Conservation (phyloP, 2,113 vertebrate species). For the Gymnobelideus leadbeateri region DNA sequence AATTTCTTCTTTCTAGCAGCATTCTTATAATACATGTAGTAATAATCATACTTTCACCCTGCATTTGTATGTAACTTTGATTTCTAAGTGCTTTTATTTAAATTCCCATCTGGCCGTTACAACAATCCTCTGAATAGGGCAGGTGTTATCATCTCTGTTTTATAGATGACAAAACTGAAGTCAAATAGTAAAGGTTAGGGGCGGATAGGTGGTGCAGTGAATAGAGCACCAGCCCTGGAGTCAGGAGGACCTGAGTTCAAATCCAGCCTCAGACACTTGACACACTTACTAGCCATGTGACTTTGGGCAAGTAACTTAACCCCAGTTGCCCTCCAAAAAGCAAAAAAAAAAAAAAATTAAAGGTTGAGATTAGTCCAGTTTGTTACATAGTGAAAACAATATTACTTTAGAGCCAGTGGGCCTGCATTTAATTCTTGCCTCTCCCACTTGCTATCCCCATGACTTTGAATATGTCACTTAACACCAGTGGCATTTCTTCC, state of each 20-base stretch:
- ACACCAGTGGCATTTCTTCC: neutral
- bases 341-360: neutral
- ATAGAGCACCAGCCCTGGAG: too few species aligned
- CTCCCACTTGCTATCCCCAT: neutral
- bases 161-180: neutral
- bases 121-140: neutral
- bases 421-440: neutral
- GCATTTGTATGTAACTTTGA: neutral
- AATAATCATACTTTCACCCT: neutral
- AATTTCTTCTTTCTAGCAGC: constrained; percentile 16
- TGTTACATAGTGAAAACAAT: neutral
- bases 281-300: too few species aligned
- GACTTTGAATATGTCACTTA: neutral
- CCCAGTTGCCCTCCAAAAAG: too few species aligned
- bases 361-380: neutral
- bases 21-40: neutral
- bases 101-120: neutral
- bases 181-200: neutral
- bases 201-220: too few species aligned
- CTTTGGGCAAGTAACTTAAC: too few species aligned
- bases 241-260: too few species aligned
- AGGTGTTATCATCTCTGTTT: neutral
- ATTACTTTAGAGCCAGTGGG: neutral
- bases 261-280: too few species aligned
- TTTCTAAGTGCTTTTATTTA: neutral